A percentile compares a stretch with the other conserved stretches of the same genome.
These are phyloP conservation scores for Drosophila anomelani DNA, from an alignment of 2,888 invertebrate species.

Conservation along the genomic window DNA sequence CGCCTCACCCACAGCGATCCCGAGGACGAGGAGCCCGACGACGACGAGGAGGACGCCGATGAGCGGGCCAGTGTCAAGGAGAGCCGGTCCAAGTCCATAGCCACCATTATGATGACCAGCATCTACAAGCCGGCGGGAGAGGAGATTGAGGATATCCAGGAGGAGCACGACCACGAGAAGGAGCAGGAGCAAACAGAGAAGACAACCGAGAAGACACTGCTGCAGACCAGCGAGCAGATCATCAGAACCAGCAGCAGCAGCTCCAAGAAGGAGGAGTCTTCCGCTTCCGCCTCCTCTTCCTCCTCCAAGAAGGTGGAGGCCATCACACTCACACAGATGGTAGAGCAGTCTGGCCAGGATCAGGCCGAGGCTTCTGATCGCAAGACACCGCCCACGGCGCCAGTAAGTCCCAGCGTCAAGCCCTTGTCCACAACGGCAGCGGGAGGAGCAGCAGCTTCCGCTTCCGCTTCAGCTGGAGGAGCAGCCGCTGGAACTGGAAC, in stretches of 20 bases:
- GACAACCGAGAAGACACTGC: constrained; percentile 42
- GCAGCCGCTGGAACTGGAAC: constrained; percentile 50
- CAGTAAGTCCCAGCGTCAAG: constrained; percentile 88
- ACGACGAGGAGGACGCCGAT: constrained; percentile 73
- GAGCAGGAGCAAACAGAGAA: constrained; percentile 26
- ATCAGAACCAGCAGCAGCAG: constrained; percentile 43
- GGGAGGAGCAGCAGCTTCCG: constrained; percentile 78
- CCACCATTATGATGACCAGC: constrained; percentile 85
- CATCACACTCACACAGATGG: constrained; percentile 47
- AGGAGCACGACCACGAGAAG: constrained; percentile 69
- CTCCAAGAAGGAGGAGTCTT: constrained; percentile 30
- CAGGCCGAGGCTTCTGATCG: constrained; percentile 72
- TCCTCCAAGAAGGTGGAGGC: constrained; percentile 33
- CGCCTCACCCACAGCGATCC: constrained; percentile 82
- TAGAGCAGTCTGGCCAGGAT: constrained; percentile 54
- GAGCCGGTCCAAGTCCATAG: constrained; percentile 84
- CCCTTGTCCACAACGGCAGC: constrained; percentile 84
- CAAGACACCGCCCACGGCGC: constrained; percentile 89
- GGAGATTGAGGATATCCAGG: constrained; percentile 68
- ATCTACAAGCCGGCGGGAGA: constrained; percentile 82
- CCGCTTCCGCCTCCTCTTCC: constrained; percentile 6
- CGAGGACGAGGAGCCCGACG: constrained; percentile 79
- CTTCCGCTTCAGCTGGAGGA: constrained; percentile 37
- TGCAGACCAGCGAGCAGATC: constrained; percentile 55
- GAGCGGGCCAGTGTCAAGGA: constrained; percentile 80